phyloP scores from a whole-genome alignment of 92 coral and sea anemone species.

The Heliopora coerulea region DNA sequence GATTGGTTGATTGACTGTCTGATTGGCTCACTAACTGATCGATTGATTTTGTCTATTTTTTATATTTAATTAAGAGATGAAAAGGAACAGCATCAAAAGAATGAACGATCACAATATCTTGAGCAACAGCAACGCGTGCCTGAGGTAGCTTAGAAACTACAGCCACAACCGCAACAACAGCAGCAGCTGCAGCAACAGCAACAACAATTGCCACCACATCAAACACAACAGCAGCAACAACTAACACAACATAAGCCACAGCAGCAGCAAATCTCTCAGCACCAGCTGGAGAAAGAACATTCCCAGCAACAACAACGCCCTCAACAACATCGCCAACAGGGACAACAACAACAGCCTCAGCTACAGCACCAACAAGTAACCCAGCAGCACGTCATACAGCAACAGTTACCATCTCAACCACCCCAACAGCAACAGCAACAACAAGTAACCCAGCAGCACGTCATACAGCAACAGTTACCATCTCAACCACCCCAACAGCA shows the following conservation, averaged over 20 bases:
- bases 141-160: neutral
- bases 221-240: neutral
- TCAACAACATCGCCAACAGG: neutral
- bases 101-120: neutral
- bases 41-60: neutral
- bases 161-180: neutral
- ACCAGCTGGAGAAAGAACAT: neutral
- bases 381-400: neutral
- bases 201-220: neutral
- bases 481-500: neutral
- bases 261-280: neutral
- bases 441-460: neutral
- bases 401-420: neutral
- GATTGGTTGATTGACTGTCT: too few species aligned
- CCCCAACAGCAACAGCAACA: conserved; percentile 14
- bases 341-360: neutral
- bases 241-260: neutral
- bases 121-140: neutral
- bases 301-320: neutral
- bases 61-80: neutral
- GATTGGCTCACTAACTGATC: too few species aligned
- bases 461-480: neutral
- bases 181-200: neutral
- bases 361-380: neutral
- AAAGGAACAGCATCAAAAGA: neutral